These are phyloP conservation scores for Encarsia formosa DNA, from an alignment of 2,888 invertebrate genomes.

Conservation along the genomic window DNA sequence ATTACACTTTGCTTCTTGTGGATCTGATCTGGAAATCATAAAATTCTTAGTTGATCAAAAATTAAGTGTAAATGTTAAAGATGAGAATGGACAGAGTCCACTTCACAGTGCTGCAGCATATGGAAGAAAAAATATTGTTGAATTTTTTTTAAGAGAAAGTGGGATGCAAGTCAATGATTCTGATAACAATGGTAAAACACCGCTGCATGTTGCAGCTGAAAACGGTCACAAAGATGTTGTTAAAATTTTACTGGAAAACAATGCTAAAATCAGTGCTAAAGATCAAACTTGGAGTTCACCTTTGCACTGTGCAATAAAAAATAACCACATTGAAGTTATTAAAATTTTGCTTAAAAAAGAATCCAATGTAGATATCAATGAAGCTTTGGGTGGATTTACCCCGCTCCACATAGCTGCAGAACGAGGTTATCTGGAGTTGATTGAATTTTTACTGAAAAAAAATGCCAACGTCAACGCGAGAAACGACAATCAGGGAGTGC, in stretches of 20 bases:
- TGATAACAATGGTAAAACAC: constrained; percentile 6
- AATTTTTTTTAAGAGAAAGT: constrained; percentile 7
- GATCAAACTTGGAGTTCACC: background rate
- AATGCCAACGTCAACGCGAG: background rate
- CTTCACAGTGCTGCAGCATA: constrained; percentile 11
- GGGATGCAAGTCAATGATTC: background rate
- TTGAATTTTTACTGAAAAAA: background rate
- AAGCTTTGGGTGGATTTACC: background rate
- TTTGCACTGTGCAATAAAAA: constrained; percentile 10
- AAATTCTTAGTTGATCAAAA: constrained; percentile 12
- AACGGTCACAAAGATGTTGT: constrained; percentile 2
- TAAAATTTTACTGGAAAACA: constrained; percentile 8
- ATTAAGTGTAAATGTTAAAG: constrained; percentile 11
- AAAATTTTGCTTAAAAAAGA: background rate
- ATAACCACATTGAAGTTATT: constrained; percentile 2
- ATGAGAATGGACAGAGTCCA: constrained; percentile 8
- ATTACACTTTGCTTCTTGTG: constrained; percentile 12
- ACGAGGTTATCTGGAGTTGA: background rate
- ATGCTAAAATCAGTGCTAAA: background rate
- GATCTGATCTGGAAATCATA: constrained; percentile 4
- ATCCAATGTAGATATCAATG: background rate
- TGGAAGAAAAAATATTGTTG: constrained; percentile 6
- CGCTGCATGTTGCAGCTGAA: constrained; percentile 6
- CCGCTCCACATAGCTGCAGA: background rate
- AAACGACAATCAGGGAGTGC: background rate